Evolutionary conservation across 2,113 vertebrate species (phyloP).

Genomic region (Myotis davidii): DNA sequence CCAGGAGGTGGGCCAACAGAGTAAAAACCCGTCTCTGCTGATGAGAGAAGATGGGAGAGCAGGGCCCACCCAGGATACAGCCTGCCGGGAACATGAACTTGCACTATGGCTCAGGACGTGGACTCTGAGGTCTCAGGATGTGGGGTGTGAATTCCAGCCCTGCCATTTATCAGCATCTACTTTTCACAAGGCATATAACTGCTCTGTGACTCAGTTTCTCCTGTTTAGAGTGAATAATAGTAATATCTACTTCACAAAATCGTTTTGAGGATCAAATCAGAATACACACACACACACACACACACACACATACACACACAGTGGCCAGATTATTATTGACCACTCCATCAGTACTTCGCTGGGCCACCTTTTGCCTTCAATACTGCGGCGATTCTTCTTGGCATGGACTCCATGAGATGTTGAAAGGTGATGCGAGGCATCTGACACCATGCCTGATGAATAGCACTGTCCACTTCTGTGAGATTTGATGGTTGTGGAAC

Average conservation of each 20-base stretch:
- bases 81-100: not conserved
- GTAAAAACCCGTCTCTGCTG: not conserved
- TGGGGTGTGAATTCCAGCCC: not conserved
- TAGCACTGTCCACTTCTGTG: too few relatives aligned
- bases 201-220: not conserved
- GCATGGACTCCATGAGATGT: too few relatives aligned
- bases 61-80: rapidly evolving
- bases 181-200: not conserved
- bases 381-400: too few relatives aligned
- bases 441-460: too few relatives aligned
- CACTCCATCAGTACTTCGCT: too few relatives aligned
- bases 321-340: too few relatives aligned
- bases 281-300: too few relatives aligned
- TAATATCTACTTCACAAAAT: not conserved
- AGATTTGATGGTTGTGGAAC: too few relatives aligned
- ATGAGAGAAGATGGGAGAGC: not conserved
- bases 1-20: not conserved
- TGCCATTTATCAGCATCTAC: not conserved
- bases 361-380: too few relatives aligned
- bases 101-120: not conserved
- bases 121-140: not conserved
- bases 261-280: not conserved
- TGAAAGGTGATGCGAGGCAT: too few relatives aligned
- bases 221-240: not conserved
- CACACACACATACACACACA: too few relatives aligned